Evolutionary conservation across 2,888 invertebrate genomes (phyloP).

Genomic region (Tetrapedia diversipes): DNA sequence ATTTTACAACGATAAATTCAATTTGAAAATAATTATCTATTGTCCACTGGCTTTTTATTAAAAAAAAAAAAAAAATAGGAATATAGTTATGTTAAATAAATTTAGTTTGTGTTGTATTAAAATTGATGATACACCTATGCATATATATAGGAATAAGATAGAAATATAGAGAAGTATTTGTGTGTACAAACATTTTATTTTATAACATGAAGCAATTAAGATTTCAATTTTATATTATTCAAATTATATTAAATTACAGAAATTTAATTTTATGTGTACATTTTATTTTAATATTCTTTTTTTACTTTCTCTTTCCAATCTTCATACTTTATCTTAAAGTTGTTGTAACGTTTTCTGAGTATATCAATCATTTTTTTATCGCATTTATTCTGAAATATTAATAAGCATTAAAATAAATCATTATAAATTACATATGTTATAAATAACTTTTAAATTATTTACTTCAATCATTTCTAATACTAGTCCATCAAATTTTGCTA

Average conservation of each 20-base stretch:
- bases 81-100: neutral
- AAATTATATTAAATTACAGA: no score
- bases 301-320: conserved; percentile 46
- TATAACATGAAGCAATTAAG: neutral
- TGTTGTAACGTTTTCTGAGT: conserved; percentile 18
- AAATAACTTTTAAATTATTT: conserved; percentile 8
- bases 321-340: conserved; percentile 45
- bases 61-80: neutral
- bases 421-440: neutral
- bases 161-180: neutral
- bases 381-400: conserved; percentile 41
- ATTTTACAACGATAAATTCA: conserved; percentile 21
- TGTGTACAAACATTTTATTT: conserved; percentile 1
- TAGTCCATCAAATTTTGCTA: conserved; percentile 84
- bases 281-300: neutral
- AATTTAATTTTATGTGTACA: no score
- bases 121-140: neutral
- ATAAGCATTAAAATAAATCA: conserved; percentile 2
- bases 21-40: conserved; percentile 1
- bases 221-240: neutral
- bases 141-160: neutral
- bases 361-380: neutral
- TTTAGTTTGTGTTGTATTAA: neutral
- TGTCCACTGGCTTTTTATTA: neutral
- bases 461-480: conserved; percentile 27